These are phyloP conservation scores for Oncorhynchus clarkii DNA, from an alignment of 2,113 vertebrate genomes.

Conservation along the genomic window DNA sequence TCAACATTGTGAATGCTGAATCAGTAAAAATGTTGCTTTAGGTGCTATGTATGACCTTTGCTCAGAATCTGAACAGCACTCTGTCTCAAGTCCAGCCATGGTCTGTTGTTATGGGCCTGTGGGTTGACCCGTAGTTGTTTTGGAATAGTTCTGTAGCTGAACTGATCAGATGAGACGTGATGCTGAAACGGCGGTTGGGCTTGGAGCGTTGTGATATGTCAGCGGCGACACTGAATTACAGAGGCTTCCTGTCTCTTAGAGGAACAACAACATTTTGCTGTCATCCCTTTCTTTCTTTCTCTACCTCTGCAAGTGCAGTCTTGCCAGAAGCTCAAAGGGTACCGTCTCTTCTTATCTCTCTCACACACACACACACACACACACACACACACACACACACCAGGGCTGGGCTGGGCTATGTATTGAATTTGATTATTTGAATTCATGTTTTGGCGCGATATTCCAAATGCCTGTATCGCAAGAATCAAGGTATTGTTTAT, in stretches of 20 bases:
- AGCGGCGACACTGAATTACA: not conserved
- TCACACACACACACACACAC: too few relatives aligned
- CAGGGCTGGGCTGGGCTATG: not conserved
- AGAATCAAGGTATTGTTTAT: too few relatives aligned
- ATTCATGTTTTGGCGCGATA: too few relatives aligned
- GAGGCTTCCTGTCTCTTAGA: constrained; percentile 66
- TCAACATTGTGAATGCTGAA: too few relatives aligned
- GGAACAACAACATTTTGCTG: constrained; percentile 56
- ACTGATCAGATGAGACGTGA: not conserved
- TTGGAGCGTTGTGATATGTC: not conserved
- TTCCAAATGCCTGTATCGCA: too few relatives aligned
- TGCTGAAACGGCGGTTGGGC: not conserved
- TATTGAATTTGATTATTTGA: not conserved
- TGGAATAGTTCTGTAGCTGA: not conserved
- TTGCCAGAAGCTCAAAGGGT: constrained; percentile 66
- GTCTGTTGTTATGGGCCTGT: not conserved
- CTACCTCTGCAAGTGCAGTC: constrained; percentile 57
- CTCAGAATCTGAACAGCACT: too few relatives aligned
- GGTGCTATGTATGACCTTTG: too few relatives aligned
- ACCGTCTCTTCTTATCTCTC: constrained; percentile 38
- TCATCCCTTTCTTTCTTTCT: constrained; percentile 16
- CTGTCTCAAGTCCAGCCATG: too few relatives aligned
- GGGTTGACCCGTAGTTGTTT: not conserved
- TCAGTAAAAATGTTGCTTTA: too few relatives aligned
- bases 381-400: not conserved